phyloP scores from a whole-genome alignment of 2,113 vertebrate genomes.

The Oncorhynchus tshawytscha region DNA sequence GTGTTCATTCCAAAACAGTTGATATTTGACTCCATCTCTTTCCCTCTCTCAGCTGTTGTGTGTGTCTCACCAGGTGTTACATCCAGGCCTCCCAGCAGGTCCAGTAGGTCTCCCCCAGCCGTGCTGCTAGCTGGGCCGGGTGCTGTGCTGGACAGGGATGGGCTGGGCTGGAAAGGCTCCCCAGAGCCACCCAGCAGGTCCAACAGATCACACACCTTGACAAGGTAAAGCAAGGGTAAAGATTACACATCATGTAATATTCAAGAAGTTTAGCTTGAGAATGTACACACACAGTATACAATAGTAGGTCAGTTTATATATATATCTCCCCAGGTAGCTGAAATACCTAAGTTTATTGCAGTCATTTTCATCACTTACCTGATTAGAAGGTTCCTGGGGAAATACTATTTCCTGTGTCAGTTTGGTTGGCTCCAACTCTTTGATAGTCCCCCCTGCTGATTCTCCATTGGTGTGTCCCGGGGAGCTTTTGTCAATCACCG shows the following conservation, averaged over 20 bases:
- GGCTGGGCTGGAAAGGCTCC: conserved; percentile 40
- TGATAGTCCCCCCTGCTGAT: conserved; percentile 39
- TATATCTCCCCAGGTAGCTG: neutral
- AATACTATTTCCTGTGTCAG: conserved; percentile 29
- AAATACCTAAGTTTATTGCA: neutral
- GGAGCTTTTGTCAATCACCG: conserved; percentile 74
- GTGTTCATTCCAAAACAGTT: neutral
- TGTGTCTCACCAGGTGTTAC: conserved; percentile 57
- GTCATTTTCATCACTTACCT: conserved; percentile 31
- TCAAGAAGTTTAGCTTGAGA: neutral
- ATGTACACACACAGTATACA: neutral
- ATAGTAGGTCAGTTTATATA: neutral
- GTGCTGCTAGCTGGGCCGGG: conserved; percentile 29
- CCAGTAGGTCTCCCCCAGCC: conserved; percentile 71
- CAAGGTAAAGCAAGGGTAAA: neutral
- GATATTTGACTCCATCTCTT: neutral
- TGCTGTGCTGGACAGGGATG: conserved; percentile 6
- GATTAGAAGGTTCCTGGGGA: conserved; percentile 45
- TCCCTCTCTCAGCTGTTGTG: neutral
- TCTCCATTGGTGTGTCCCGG: conserved; percentile 67
- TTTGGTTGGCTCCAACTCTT: conserved; percentile 40
- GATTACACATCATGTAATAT: neutral
- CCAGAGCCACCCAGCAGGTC: conserved; percentile 78
- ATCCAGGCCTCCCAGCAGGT: conserved; percentile 75
- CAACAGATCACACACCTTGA: conserved; percentile 78